These are phyloP conservation scores for Miichthys miiuy DNA, from an alignment of 2,797 vertebrate species.

Conservation along the genomic window DNA sequence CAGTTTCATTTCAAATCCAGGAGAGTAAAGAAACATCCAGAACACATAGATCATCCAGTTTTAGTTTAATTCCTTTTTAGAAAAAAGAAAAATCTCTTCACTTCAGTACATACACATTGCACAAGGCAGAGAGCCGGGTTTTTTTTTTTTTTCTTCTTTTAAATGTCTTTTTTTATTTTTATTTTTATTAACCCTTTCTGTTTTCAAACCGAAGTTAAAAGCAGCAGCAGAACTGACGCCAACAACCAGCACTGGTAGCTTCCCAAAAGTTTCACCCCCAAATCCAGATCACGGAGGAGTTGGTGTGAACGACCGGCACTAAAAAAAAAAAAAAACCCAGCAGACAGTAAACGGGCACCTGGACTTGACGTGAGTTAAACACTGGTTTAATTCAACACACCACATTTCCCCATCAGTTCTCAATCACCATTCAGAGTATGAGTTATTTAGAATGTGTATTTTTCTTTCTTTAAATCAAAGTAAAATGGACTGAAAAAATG, in stretches of 20 bases:
- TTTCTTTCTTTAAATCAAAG: neutral
- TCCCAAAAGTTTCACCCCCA: constrained; percentile 50
- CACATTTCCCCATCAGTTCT: constrained; percentile 1
- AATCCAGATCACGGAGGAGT: constrained; percentile 33
- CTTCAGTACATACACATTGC: constrained; percentile 79
- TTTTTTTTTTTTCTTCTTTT: constrained; percentile 23
- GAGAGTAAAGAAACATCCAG: constrained; percentile 16
- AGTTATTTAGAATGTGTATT: neutral
- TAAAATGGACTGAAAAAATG: neutral
- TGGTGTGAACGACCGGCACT: constrained; percentile 27
- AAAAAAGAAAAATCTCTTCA: constrained; percentile 73
- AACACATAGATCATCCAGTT: constrained; percentile 58
- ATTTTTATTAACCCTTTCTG: constrained; percentile 34
- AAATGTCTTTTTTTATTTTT: neutral
- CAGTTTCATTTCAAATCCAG: neutral
- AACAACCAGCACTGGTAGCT: constrained; percentile 60
- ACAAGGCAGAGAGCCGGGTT: constrained; percentile 61
- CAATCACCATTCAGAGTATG: neutral
- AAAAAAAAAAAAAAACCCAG: constrained; percentile 25
- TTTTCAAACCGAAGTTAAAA: constrained; percentile 66
- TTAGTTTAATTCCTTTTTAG: constrained; percentile 78
- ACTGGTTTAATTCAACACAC: neutral
- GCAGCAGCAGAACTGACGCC: constrained; percentile 70
- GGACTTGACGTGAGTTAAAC: neutral
- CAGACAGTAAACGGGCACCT: constrained; percentile 57